Evolutionary conservation across 2,888 invertebrate species (phyloP), one percentile per base, ranked within the genome.

Genomic region (Cryptophagus acutangulus): DNA sequence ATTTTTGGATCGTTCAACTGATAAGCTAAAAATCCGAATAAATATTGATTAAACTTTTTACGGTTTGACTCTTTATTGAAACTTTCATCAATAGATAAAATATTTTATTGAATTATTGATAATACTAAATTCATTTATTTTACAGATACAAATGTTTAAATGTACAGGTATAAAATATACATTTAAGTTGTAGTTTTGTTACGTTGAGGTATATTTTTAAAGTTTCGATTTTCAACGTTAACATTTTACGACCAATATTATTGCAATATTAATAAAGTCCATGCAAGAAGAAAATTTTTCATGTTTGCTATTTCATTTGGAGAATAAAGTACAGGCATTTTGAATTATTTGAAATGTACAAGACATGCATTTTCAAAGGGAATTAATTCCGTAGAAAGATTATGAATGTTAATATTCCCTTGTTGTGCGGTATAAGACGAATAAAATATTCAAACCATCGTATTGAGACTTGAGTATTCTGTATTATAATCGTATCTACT

Each of bases 401-500:
- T 52, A 52, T 35, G 52, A 56, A 54, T 52, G 52, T 49, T 53
- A 54, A 54, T 52, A 53, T 49, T 56, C 52, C 41, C 49, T 49
- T 54, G 51, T 56, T 53, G 51, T 51, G 50, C 51, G 53, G 51
- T 46, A n/a, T n/a, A 53, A 54, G 48, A 52, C 47, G 54, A 49
- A 53, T 56, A 51, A 56, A 56, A 56, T 54, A 56, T 56, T 54
- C 52, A 54, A 49, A 52, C 49, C 51, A 46, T 54, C 51, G 52
- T 54, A 55, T 54, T 52, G 51, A 51, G 43, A 52, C 49, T 45
- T n/a, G 48, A 49, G 51, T 48, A 49, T 46, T 52, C 46, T 42
- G 49, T 49, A 47, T 45, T 47, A 45, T 45, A 49, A 51, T 49
- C 42, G 45, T 44, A 45, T 51, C 51, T 51, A 40, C 40, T 45